Percentiles rank a stretch among this genome's conserved stretches.
Conservation (phyloP, 2,797 vertebrate species). For the Clamator glandarius region DNA sequence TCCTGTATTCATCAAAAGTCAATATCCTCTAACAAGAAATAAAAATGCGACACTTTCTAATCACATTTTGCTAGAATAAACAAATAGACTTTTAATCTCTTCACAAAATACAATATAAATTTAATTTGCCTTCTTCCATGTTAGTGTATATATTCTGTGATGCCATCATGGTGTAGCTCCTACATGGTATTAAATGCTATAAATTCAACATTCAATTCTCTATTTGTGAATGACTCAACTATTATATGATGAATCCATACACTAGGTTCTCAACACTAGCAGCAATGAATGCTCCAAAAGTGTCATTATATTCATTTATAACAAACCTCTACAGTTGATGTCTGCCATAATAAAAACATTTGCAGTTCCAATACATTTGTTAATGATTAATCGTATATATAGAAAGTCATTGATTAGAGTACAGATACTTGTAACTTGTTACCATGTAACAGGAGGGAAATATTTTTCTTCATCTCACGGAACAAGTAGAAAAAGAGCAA, state of each 20-base stretch:
- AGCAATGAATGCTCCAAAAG: constrained; percentile 1
- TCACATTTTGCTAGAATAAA: neutral
- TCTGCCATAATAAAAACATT: neutral
- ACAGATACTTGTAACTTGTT: neutral
- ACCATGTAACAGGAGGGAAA: neutral
- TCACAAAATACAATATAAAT: neutral
- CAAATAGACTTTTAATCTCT: neutral
- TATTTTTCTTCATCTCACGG: neutral
- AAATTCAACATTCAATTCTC: neutral
- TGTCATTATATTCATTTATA: constrained; percentile 1
- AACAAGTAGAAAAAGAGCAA: neutral
- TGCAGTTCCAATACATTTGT: neutral
- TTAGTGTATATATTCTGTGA: neutral
- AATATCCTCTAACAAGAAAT: neutral
- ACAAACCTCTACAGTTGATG: neutral
- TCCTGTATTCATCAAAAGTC: neutral
- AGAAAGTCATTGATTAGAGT: neutral
- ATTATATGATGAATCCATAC: neutral
- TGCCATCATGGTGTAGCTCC: neutral
- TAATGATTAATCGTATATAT: neutral
- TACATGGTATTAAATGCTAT: neutral
- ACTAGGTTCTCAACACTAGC: neutral
- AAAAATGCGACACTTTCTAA: neutral
- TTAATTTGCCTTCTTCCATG: neutral
- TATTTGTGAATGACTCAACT: neutral